phyloP scores from a whole-genome alignment of 2,888 invertebrate species.

The Sinotaia quadrata region DNA sequence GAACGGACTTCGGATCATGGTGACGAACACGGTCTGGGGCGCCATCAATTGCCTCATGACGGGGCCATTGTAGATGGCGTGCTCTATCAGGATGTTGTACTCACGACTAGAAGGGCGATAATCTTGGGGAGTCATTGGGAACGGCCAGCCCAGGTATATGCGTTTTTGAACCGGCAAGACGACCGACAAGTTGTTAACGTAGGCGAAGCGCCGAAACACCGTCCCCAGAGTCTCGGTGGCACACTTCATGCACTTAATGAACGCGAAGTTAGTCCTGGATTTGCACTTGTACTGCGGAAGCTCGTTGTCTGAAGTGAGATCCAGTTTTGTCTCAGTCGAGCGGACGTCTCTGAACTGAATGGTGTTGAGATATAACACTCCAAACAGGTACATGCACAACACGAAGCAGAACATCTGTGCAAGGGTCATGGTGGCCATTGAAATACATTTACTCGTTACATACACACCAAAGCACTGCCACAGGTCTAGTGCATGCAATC shows the following conservation, averaged over 20 bases:
- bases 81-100: slow-evolving; percentile 66
- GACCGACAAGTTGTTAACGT: slow-evolving; percentile 57
- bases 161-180: slow-evolving; percentile 57
- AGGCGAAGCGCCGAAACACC: slow-evolving; percentile 64
- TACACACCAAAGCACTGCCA: too few relatives aligned
- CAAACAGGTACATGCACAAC: neutral
- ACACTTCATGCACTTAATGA: slow-evolving; percentile 70
- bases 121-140: slow-evolving; percentile 51
- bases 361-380: neutral
- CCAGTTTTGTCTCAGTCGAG: neutral
- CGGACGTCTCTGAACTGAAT: neutral
- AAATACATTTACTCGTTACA: neutral
- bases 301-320: too few relatives aligned
- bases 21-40: slow-evolving; percentile 55
- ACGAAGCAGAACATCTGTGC: neutral
- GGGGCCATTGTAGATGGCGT: slow-evolving; percentile 62
- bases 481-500: too few relatives aligned
- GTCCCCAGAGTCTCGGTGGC: slow-evolving; percentile 66
- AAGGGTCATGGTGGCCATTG: neutral
- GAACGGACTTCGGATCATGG: slow-evolving; percentile 67
- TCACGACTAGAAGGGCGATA: slow-evolving; percentile 53
- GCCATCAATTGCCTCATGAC: slow-evolving; percentile 62
- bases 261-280: slow-evolving; percentile 57
- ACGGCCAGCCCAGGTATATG: slow-evolving; percentile 70
- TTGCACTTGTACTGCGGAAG: too few relatives aligned